phyloP scores from a whole-genome alignment of 2,797 vertebrate species.

The Poeciliopsis infans region DNA sequence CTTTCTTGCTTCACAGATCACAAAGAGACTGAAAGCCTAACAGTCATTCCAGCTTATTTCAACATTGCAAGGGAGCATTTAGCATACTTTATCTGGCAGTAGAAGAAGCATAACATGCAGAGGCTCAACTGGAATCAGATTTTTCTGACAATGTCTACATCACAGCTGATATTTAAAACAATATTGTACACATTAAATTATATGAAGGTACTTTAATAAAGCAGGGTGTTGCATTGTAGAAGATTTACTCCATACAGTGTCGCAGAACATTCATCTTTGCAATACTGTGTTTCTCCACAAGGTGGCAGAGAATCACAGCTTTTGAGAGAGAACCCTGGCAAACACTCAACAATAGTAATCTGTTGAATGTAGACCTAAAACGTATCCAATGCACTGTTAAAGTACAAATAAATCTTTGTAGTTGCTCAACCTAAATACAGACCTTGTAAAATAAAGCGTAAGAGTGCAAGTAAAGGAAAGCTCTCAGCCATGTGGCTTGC shows the following conservation, averaged over 20 bases:
- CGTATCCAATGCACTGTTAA: not conserved
- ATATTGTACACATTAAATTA: not conserved
- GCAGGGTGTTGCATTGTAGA: no score
- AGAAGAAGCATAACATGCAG: not conserved
- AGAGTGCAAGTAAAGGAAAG: not conserved
- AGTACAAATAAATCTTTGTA: not conserved
- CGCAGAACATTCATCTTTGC: not conserved
- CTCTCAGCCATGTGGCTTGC: conserved; percentile 13
- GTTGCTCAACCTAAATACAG: not conserved
- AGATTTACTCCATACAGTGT: not conserved
- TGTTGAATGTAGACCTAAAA: not conserved
- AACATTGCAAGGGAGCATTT: not conserved
- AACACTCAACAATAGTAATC: not conserved
- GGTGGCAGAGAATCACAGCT: conserved; percentile 31
- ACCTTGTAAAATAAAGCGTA: not conserved
- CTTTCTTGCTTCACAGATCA: conserved; percentile 14
- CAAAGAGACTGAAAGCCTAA: conserved; percentile 22
- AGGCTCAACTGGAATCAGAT: not conserved
- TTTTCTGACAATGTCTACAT: not conserved
- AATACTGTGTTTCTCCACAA: conserved; percentile 44
- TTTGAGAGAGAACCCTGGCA: conserved; percentile 3
- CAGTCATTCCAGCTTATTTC: not conserved
- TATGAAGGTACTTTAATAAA: not conserved
- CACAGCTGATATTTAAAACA: not conserved
- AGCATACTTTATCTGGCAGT: not conserved